These are phyloP conservation scores for Pardalotus punctatus DNA, from an alignment of 2,113 vertebrate genomes.

Conservation along the genomic window DNA sequence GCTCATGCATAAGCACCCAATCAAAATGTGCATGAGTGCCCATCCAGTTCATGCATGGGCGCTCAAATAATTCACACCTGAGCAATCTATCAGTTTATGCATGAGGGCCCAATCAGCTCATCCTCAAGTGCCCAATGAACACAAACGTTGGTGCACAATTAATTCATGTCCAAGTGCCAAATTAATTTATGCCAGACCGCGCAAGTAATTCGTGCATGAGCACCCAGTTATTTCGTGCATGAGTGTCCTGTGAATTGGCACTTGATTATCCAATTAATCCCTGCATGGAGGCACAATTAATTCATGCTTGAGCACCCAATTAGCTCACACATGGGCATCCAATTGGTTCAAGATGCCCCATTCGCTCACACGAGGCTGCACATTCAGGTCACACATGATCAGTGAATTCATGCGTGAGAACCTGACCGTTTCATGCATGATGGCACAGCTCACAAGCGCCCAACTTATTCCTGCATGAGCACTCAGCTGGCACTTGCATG, in stretches of 20 bases:
- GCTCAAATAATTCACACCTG: background rate
- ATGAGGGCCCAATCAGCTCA: background rate
- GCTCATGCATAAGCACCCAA: background rate
- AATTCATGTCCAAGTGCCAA: background rate
- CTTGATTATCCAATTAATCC: background rate
- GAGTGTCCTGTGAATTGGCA: background rate
- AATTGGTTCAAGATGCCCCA: background rate
- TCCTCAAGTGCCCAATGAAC: background rate
- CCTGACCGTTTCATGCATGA: background rate
- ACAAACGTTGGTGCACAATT: background rate
- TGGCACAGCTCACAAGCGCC: background rate
- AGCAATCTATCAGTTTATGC: accelerated
- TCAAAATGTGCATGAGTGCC: background rate
- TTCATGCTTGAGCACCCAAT: background rate
- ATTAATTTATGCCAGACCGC: background rate
- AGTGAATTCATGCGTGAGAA: background rate
- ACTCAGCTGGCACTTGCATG: background rate
- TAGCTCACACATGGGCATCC: background rate
- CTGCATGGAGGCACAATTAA: constrained; percentile 10
- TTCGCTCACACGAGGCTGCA: background rate
- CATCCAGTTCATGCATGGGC: background rate
- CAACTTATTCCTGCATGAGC: background rate
- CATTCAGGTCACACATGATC: background rate
- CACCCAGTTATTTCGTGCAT: background rate
- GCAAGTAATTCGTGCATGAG: background rate